Conservation (phyloP, 2,888 invertebrate genomes). For the Strigamia transsilvanica region DNA sequence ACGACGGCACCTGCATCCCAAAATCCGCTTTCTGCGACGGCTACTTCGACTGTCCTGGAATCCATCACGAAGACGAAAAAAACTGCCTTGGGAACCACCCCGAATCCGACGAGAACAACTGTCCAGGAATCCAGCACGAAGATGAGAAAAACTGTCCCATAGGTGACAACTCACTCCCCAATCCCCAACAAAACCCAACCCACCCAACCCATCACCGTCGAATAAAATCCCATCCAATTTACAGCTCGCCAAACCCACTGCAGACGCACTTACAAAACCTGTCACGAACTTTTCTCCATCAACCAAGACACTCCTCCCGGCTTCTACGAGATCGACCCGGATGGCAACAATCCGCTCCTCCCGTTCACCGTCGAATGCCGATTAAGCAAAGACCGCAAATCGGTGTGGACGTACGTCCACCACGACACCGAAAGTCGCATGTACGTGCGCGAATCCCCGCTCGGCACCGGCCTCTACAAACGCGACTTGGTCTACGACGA, state of each 20-base stretch:
- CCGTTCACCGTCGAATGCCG: slow-evolving; percentile 59
- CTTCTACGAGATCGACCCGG: slow-evolving; percentile 59
- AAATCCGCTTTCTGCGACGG: slow-evolving; percentile 59
- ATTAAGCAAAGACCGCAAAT: slow-evolving; percentile 53
- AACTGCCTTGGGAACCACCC: slow-evolving; percentile 60
- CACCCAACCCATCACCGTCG: too few species aligned
- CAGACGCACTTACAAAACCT: slow-evolving; percentile 55
- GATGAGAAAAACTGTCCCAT: slow-evolving; percentile 58
- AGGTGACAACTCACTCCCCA: background rate
- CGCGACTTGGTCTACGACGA: slow-evolving; percentile 58
- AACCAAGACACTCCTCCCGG: slow-evolving; percentile 58
- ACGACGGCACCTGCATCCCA: slow-evolving; percentile 61
- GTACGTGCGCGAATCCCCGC: slow-evolving; percentile 58
- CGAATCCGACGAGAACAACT: slow-evolving; percentile 60
- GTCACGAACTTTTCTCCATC: slow-evolving; percentile 57
- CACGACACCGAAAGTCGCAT: slow-evolving; percentile 59
- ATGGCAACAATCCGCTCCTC: slow-evolving; percentile 57
- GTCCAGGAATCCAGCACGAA: slow-evolving; percentile 60
- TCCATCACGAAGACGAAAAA: slow-evolving; percentile 60
- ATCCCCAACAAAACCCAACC: background rate
- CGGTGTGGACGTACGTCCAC: slow-evolving; percentile 58
- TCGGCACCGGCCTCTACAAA: slow-evolving; percentile 58
- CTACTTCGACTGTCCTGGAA: slow-evolving; percentile 60
- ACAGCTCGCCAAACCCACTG: slow-evolving; percentile 7
- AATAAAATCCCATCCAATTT: background rate